Percentiles rank a stretch among this genome's conserved stretches.
Evolutionary conservation across 2,113 vertebrate genomes (phyloP).

Genomic region (Siphamia tubifer): DNA sequence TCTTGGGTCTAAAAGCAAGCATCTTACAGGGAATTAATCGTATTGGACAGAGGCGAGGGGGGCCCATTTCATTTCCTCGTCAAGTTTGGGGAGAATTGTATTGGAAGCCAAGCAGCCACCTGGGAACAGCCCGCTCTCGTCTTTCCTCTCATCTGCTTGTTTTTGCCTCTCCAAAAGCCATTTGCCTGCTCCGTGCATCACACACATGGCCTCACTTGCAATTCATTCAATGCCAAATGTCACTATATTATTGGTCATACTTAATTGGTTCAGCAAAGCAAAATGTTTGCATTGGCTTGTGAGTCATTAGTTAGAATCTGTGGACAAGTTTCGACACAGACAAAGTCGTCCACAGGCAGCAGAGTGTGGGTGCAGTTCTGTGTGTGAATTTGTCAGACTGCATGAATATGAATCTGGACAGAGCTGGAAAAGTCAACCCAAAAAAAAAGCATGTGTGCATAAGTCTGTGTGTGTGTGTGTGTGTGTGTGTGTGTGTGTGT

Average conservation of each 20-base stretch:
- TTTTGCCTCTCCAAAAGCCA: slow-evolving; percentile 23
- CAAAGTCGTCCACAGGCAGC: background rate
- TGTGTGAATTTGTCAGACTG: slow-evolving; percentile 9
- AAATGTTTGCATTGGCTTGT: background rate
- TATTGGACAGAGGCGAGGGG: slow-evolving; percentile 28
- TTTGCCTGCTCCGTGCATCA: background rate
- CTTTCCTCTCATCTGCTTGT: slow-evolving; percentile 32
- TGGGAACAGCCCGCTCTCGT: slow-evolving; percentile 56
- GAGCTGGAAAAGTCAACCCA: slow-evolving; percentile 28
- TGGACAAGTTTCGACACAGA: background rate
- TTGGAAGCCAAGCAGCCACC: slow-evolving; percentile 55
- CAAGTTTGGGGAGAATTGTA: slow-evolving; percentile 61
- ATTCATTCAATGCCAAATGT: background rate
- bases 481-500: slow-evolving; percentile 8
- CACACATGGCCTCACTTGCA: background rate
- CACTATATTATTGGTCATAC: background rate
- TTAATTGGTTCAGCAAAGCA: background rate
- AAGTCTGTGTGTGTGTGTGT: background rate
- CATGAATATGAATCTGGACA: slow-evolving; percentile 2
- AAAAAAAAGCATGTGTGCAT: no score
- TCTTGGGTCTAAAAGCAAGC: slow-evolving; percentile 68
- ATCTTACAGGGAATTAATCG: slow-evolving; percentile 71
- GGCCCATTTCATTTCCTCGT: slow-evolving; percentile 61
- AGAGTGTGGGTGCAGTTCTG: slow-evolving; percentile 2
- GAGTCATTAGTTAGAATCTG: background rate